A percentile compares a stretch with the other conserved stretches of the same genome.
These are phyloP conservation scores for Silvanus unidentatus DNA, from an alignment of 2,888 invertebrate genomes.

Conservation along the genomic window DNA sequence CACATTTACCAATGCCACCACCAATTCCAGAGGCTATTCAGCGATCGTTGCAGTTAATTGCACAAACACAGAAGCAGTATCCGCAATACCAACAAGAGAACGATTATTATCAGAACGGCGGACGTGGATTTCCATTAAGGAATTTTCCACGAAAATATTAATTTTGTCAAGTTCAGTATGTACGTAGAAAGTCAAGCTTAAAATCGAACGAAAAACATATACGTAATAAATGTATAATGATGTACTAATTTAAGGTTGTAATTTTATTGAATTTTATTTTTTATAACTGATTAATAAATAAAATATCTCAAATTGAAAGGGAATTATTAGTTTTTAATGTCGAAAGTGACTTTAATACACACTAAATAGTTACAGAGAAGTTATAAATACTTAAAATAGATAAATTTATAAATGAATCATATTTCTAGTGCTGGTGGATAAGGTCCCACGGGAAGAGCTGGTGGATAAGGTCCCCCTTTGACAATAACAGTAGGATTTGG, in stretches of 20 bases:
- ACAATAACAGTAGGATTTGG: too few species aligned
- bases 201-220: background rate
- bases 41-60: constrained; percentile 47
- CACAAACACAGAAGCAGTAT: constrained; percentile 25
- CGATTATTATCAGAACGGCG: background rate
- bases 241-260: background rate
- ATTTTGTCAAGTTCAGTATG: background rate
- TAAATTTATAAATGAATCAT: too few species aligned
- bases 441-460: too few species aligned
- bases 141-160: background rate
- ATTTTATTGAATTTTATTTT: background rate
- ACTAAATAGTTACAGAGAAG: too few species aligned
- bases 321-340: too few species aligned
- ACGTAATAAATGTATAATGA: background rate
- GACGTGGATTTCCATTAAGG: background rate
- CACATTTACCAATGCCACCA: constrained; percentile 71
- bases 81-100: constrained; percentile 23
- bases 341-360: too few species aligned
- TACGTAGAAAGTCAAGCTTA: background rate
- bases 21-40: constrained; percentile 67
- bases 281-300: too few species aligned
- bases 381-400: too few species aligned
- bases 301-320: too few species aligned
- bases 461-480: constrained; percentile 1
- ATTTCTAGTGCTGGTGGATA: too few species aligned